Conservation (phyloP, 2,113 vertebrate genomes). For the Chionis minor region DNA sequence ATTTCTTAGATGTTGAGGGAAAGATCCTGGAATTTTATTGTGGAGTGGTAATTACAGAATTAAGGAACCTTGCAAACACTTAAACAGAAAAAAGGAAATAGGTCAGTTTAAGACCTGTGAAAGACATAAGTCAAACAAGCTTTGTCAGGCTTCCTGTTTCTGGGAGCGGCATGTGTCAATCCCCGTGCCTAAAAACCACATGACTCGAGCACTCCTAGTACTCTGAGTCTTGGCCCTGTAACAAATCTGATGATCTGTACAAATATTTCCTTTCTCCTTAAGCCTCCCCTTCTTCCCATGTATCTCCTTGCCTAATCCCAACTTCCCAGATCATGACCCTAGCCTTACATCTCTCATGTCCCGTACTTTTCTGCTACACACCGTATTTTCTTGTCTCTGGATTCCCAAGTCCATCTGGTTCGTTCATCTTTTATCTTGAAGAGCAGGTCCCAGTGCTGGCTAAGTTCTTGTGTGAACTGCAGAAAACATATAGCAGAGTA, state of each 20-base stretch:
- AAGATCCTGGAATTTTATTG: neutral
- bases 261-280: neutral
- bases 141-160: neutral
- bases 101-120: neutral
- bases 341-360: accelerated
- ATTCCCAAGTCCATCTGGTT: neutral
- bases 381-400: neutral
- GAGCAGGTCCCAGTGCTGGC: neutral
- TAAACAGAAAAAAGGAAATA: neutral
- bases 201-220: neutral
- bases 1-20: neutral
- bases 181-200: neutral
- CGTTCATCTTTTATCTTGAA: neutral
- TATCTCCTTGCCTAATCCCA: neutral
- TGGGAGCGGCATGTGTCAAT: neutral
- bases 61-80: neutral
- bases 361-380: neutral
- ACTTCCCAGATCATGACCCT: neutral
- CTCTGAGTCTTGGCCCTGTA: neutral
- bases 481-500: neutral
- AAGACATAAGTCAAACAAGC: neutral
- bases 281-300: neutral
- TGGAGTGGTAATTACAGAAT: neutral
- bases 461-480: neutral
- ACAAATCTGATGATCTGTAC: neutral